Evolutionary conservation across 2,113 vertebrate species (phyloP).

Genomic region (Thunnus thynnus): DNA sequence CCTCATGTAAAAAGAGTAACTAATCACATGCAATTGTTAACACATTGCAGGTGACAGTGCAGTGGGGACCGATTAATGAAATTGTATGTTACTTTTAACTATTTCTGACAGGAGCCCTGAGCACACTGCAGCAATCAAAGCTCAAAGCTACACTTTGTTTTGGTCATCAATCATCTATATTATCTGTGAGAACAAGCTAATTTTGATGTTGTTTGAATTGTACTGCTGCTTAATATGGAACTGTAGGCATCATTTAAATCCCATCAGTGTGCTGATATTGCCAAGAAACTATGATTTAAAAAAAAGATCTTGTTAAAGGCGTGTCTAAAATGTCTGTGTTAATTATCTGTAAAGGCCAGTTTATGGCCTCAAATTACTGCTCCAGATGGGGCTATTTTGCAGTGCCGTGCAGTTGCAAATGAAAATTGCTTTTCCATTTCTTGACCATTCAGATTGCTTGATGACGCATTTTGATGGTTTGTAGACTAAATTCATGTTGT

Average conservation of each 20-base stretch:
- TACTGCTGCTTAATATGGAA: not conserved
- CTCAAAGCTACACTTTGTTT: not conserved
- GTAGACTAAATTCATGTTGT: not conserved
- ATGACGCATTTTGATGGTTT: not conserved
- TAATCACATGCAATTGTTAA: too few relatives aligned
- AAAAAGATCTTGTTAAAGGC: not conserved
- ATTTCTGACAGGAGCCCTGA: not conserved
- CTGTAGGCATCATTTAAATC: not conserved
- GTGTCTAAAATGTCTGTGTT: not conserved
- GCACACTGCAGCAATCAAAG: not conserved
- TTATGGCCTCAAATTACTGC: not conserved
- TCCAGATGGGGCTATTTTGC: not conserved
- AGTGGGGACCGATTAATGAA: too few relatives aligned
- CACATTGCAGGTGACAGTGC: too few relatives aligned
- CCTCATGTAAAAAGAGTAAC: too few relatives aligned
- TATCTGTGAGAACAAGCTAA: not conserved
- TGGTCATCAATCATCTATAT: not conserved
- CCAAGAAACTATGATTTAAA: not conserved
- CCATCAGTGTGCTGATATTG: not conserved
- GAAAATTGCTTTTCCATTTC: not conserved
- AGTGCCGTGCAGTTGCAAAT: not conserved
- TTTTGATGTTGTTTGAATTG: conserved; percentile 3
- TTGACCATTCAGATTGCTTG: not conserved
- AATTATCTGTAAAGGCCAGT: not conserved
- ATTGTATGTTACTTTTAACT: too few relatives aligned